Evolutionary conservation across 2,888 invertebrate genomes (phyloP).

Genomic region (Byasa hedistus): DNA sequence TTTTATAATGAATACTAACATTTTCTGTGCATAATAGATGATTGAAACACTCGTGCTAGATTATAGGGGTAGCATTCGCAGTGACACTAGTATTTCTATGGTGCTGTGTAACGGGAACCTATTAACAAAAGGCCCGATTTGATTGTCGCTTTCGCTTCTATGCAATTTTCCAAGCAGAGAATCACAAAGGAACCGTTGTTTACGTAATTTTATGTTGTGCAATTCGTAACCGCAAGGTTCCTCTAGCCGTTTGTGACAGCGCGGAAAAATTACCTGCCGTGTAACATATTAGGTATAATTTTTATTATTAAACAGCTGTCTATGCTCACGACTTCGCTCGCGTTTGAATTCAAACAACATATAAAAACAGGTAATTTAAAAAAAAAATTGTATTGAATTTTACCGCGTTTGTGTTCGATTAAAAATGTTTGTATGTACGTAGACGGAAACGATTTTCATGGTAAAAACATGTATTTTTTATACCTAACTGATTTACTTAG

Average conservation of each 20-base stretch:
- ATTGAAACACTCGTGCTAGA: constrained; percentile 44
- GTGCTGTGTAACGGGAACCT: constrained; percentile 57
- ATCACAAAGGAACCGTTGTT: constrained; percentile 53
- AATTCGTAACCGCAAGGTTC: constrained; percentile 30
- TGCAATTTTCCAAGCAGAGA: constrained; percentile 56
- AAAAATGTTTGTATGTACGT: no score
- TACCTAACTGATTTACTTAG: no score
- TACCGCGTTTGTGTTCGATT: no score
- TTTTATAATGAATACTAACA: constrained; percentile 65
- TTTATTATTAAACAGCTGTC: no score
- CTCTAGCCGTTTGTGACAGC: constrained; percentile 5
- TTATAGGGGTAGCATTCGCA: constrained; percentile 59
- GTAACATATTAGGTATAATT: background rate
- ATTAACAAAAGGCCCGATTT: constrained; percentile 61
- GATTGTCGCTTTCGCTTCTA: constrained; percentile 45
- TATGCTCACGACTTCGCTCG: no score
- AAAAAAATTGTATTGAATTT: no score
- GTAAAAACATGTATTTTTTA: no score
- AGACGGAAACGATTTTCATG: no score
- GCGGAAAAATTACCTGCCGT: background rate
- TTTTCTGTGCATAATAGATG: constrained; percentile 69
- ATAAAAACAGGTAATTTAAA: no score
- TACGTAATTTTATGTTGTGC: constrained; percentile 40
- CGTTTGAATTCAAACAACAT: no score
- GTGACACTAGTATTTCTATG: constrained; percentile 64